Base-by-base conservation (phyloP, 2,113 vertebrate species). In the Cottus gobio region DNA sequence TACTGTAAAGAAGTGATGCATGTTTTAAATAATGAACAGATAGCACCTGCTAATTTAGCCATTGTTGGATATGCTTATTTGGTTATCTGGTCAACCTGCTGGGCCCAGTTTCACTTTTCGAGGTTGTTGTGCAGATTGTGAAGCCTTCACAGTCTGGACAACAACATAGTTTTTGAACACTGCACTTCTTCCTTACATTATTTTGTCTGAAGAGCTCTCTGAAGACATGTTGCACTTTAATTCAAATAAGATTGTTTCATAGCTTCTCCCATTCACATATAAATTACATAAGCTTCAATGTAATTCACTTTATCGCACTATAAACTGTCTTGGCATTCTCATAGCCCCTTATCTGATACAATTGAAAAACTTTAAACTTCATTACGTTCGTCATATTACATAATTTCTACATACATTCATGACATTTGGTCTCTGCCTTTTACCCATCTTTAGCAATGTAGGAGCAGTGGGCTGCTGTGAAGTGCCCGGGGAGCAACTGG, bases 291-390 rank as follows among this genome's bases (percentile, higher is more conserved):
- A 39, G 16, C 71, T 56, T 85, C 50, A 74, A 77, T 83, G 31
- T 48, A 89, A 80, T 74, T n/a, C 28, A 78, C 70, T 77, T 75
- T 64, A 58, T 76, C 79, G 67, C 37, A 44, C 62, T 84, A 70
- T 58, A 48, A 86, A 77, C 66, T 81, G 52, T 75, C 26, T 36
- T 65, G 36, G 30, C 46, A 31, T 65, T 72, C 28, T 77, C 46
- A 48, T n/a, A 77, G 65, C 22, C 15, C 36, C 37, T 77, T 82
- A 76, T 82, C 64, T 56, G 80, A 75, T 76, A 71, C 7, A 22
- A 85, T 89, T 84, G n/a, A n/a, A n/a, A n/a, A n/a, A n/a, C n/a
- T n/a, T n/a, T n/a, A n/a, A n/a, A n/a, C n/a, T n/a, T n/a, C n/a
- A n/a, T n/a, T n/a, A n/a, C n/a, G n/a, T n/a, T n/a, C n/a, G n/a